These are phyloP conservation scores for Tromatobia lineatoria DNA, from an alignment of 2,888 invertebrate species.

Conservation along the genomic window DNA sequence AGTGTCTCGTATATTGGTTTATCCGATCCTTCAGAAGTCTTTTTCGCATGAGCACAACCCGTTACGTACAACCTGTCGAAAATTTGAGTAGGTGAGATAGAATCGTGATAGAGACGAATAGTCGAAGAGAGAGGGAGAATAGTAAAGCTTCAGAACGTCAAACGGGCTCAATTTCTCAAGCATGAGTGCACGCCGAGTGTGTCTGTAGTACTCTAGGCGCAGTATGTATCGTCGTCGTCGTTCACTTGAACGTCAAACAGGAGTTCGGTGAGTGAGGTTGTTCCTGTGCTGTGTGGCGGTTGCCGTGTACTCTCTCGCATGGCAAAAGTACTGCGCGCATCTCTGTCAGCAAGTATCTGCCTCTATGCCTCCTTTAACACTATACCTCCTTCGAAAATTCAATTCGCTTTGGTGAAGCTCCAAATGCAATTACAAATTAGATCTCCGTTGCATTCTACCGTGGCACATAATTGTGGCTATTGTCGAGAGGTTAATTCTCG, in stretches of 20 bases:
- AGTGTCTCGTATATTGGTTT: slow-evolving; percentile 4
- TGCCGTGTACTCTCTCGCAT: slow-evolving; percentile 42
- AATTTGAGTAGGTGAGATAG: slow-evolving; percentile 7
- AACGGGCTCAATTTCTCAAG: slow-evolving; percentile 74
- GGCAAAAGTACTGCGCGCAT: slow-evolving; percentile 71
- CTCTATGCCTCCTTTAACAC: neutral
- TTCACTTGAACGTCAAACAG: slow-evolving; percentile 67
- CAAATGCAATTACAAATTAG: slow-evolving; percentile 9
- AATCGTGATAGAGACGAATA: slow-evolving; percentile 5
- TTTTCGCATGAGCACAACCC: slow-evolving; percentile 3
- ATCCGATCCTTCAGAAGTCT: slow-evolving; percentile 3
- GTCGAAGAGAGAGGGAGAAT: slow-evolving; percentile 3
- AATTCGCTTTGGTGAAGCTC: neutral
- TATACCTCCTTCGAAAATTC: neutral
- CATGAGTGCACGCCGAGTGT: slow-evolving; percentile 48
- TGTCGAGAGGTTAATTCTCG: slow-evolving; percentile 13
- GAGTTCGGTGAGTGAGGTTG: slow-evolving; percentile 30
- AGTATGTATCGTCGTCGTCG: slow-evolving; percentile 35
- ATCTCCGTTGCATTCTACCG: neutral
- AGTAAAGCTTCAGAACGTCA: slow-evolving; percentile 61
- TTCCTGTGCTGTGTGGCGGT: neutral
- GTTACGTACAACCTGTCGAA: slow-evolving; percentile 4
- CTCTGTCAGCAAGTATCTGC: neutral
- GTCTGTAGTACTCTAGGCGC: slow-evolving; percentile 25
- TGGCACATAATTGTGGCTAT: neutral